phyloP scores from a whole-genome alignment of 1,140 invertebrate species.

The Reticulitermes speratus region DNA sequence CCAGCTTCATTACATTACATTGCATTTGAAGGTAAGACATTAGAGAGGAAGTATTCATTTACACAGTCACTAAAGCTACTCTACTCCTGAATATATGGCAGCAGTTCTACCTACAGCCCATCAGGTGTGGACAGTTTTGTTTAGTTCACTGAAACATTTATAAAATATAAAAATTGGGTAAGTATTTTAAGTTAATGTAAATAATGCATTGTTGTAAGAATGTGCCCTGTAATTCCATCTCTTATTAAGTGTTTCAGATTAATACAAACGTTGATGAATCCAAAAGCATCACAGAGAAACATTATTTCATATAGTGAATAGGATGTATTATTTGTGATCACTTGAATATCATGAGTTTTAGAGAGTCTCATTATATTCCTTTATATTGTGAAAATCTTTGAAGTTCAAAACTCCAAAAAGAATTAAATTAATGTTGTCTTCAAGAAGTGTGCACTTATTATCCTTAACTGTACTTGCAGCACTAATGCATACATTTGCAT shows the following conservation, averaged over 20 bases:
- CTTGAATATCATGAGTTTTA: neutral
- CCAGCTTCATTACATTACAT: neutral
- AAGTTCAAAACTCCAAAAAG: neutral
- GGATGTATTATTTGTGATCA: neutral
- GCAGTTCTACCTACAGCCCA: neutral
- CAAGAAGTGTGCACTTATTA: no score
- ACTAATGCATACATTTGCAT: no score
- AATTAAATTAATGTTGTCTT: no score
- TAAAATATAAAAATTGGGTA: neutral
- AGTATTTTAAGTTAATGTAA: neutral
- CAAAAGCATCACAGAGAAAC: neutral
- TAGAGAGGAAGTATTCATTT: neutral
- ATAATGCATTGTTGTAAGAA: neutral
- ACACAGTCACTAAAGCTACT: neutral
- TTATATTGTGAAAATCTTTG: neutral
- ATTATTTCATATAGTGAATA: neutral
- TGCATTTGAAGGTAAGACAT: neutral
- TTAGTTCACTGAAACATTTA: neutral
- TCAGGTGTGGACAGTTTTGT: neutral
- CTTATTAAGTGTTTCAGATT: neutral
- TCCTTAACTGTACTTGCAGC: no score
- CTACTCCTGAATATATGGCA: neutral
- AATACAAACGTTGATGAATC: neutral
- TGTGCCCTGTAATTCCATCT: neutral
- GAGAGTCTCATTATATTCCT: neutral